A percentile compares a stretch with the other conserved stretches of the same genome.
phyloP scores from a whole-genome alignment of 2,888 invertebrate genomes.

The Chesias legatella region DNA sequence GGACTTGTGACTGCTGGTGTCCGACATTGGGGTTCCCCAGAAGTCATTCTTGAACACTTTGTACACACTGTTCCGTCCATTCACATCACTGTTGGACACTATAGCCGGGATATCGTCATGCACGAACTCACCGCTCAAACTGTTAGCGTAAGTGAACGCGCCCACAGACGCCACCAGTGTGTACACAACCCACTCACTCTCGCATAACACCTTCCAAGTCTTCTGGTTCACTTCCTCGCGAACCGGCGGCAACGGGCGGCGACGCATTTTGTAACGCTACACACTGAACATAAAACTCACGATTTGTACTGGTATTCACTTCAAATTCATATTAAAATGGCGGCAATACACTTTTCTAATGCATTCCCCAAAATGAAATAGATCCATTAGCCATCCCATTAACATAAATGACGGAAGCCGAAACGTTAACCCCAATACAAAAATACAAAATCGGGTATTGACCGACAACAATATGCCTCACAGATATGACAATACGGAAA shows the following conservation, averaged over 20 bases:
- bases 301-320: background rate
- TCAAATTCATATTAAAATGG: conserved; percentile 2
- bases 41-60: conserved; percentile 89
- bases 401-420: background rate
- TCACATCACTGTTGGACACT: conserved; percentile 89
- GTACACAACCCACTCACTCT: conserved; percentile 82
- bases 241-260: conserved; percentile 66
- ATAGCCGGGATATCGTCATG: conserved; percentile 94
- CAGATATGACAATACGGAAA: conserved; percentile 4
- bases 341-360: conserved; percentile 1
- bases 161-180: conserved; percentile 84
- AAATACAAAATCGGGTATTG: background rate
- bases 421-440: background rate
- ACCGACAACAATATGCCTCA: background rate
- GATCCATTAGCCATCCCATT: background rate
- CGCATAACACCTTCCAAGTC: conserved; percentile 53
- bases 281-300: too few relatives aligned
- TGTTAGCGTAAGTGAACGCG: conserved; percentile 85
- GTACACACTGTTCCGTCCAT: conserved; percentile 82
- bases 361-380: background rate
- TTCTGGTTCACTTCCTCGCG: conserved; percentile 65
- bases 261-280: conserved; percentile 60
- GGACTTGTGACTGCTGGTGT: conserved; percentile 90
- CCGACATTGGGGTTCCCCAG: conserved; percentile 94
- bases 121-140: conserved; percentile 89